Conservation (phyloP, 2,113 vertebrate species). For the Hepsetus odoe region DNA sequence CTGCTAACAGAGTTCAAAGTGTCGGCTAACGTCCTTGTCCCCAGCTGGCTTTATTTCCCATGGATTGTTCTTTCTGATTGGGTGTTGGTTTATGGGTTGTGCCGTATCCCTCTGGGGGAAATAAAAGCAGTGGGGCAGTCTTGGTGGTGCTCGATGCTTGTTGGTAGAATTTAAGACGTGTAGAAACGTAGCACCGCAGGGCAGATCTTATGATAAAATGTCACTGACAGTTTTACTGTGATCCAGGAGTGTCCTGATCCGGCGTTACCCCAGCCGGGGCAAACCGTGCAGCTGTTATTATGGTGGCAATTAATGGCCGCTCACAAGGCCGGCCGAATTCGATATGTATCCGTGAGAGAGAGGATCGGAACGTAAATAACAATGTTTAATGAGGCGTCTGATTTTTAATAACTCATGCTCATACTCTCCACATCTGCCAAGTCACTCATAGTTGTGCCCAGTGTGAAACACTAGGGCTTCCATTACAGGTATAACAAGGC, state of each 20-base stretch:
- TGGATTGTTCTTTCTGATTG: conserved; percentile 43
- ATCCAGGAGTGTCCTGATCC: conserved; percentile 57
- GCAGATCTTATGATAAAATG: conserved; percentile 65
- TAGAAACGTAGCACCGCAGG: conserved; percentile 55
- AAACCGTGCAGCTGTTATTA: conserved; percentile 68
- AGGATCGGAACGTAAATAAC: conserved; percentile 69
- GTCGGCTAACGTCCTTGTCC: neutral
- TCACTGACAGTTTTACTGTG: conserved; percentile 72
- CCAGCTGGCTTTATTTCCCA: conserved; percentile 36
- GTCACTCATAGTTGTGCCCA: conserved; percentile 53
- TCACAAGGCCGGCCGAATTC: conserved; percentile 52
- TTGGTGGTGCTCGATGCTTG: conserved; percentile 55
- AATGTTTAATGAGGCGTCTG: conserved; percentile 66
- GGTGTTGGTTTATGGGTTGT: conserved; percentile 50
- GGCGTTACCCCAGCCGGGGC: conserved; percentile 49
- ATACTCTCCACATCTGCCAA: conserved; percentile 60
- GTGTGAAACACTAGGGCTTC: conserved; percentile 45
- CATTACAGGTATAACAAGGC: conserved; percentile 50
- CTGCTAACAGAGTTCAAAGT: neutral
- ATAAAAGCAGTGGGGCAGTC: conserved; percentile 9
- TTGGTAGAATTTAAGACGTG: conserved; percentile 66
- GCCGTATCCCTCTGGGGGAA: conserved; percentile 33
- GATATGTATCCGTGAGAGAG: conserved; percentile 57
- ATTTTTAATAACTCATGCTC: conserved; percentile 61
- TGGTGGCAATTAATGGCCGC: conserved; percentile 64